Conservation (phyloP, 2,888 invertebrate genomes). For the Thymelicus acteon region DNA sequence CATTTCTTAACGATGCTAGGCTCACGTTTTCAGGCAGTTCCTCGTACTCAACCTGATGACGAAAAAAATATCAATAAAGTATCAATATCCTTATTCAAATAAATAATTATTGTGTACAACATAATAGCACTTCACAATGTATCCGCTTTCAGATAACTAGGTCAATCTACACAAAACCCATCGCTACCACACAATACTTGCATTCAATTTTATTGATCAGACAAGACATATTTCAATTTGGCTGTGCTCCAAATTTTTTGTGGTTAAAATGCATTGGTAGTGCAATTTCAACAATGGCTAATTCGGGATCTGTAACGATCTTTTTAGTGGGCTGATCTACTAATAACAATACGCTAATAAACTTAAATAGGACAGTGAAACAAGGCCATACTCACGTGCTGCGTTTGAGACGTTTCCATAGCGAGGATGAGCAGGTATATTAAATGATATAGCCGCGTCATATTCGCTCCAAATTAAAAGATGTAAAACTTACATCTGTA, state of each 20-base stretch:
- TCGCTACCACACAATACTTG: slow-evolving; percentile 59
- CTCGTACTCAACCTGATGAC: slow-evolving; percentile 51
- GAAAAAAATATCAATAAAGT: not conserved
- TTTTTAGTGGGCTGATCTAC: slow-evolving; percentile 32
- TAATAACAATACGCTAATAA: slow-evolving; percentile 42
- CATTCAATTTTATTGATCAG: slow-evolving; percentile 59
- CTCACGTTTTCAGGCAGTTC: slow-evolving; percentile 41
- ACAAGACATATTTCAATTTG: slow-evolving; percentile 75
- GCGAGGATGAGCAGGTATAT: slow-evolving; percentile 60
- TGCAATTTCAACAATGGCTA: slow-evolving; percentile 52
- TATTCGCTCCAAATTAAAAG: slow-evolving; percentile 59
- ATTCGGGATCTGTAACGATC: slow-evolving; percentile 40
- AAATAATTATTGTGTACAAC: slow-evolving; percentile 56
- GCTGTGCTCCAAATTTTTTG: slow-evolving; percentile 65
- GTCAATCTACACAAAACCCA: slow-evolving; percentile 66
- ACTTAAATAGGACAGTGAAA: slow-evolving; percentile 37
- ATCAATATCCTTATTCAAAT: slow-evolving; percentile 47
- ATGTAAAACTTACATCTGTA: slow-evolving; percentile 66
- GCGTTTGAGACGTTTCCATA: slow-evolving; percentile 55
- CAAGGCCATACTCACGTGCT: slow-evolving; percentile 60
- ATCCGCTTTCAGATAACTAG: slow-evolving; percentile 64
- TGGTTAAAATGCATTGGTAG: slow-evolving; percentile 58
- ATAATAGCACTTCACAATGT: slow-evolving; percentile 63
- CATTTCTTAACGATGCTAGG: slow-evolving; percentile 42
- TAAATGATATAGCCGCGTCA: slow-evolving; percentile 66